Conservation (phyloP, 2,888 invertebrate species). For the Ormyrus pomaceus region DNA sequence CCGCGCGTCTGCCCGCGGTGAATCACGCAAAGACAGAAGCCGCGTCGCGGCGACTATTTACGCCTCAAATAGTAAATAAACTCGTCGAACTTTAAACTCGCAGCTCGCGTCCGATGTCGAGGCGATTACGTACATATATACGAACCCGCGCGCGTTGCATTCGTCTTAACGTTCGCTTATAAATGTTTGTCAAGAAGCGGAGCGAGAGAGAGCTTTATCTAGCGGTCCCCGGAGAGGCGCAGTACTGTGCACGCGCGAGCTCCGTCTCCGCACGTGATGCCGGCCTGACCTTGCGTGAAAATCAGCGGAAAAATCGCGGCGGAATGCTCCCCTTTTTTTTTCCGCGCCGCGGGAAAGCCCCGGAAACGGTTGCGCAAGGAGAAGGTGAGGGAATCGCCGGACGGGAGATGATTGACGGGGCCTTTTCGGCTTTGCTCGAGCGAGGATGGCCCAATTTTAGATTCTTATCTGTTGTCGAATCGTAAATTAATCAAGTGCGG, state of each 20-base stretch:
- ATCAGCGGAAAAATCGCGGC: slow-evolving; percentile 16
- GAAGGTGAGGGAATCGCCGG: no score
- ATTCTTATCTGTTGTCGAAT: no score
- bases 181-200: not conserved
- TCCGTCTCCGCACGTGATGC: slow-evolving; percentile 17
- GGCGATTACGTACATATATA: not conserved
- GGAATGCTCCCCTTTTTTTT: slow-evolving; percentile 14
- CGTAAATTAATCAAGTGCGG: no score
- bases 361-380: no score
- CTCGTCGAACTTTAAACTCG: slow-evolving; percentile 18
- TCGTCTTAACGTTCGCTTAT: not conserved
- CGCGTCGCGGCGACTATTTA: slow-evolving; percentile 11
- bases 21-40: slow-evolving; percentile 30
- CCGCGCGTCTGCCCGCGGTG: slow-evolving; percentile 1
- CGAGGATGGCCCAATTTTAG: no score
- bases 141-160: not conserved
- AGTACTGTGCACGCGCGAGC: not conserved
- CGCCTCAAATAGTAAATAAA: slow-evolving; percentile 3
- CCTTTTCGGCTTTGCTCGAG: not conserved
- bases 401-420: no score
- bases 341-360: not conserved
- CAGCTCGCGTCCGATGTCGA: not conserved
- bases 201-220: not conserved
- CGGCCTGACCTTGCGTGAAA: slow-evolving; percentile 41
- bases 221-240: not conserved